Percentiles rank a stretch among this genome's conserved stretches.
phyloP scores from a whole-genome alignment of 2,888 invertebrate species.

The Agrotis ipsilon region DNA sequence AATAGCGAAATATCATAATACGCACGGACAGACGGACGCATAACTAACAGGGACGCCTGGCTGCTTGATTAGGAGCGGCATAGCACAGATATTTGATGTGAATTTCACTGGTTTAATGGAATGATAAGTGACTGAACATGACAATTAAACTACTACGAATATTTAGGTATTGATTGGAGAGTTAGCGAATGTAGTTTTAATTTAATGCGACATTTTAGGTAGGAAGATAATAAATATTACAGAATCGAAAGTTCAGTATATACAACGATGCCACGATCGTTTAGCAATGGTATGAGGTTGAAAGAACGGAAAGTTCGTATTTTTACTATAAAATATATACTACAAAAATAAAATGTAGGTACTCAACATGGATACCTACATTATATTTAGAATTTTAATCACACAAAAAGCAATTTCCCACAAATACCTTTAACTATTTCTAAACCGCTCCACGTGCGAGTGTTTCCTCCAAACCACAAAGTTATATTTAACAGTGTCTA shows the following conservation, averaged over 20 bases:
- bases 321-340: too few species aligned
- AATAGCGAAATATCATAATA: slow-evolving; percentile 60
- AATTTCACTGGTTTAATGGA: slow-evolving; percentile 27
- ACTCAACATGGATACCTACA: too few species aligned
- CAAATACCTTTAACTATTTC: slow-evolving; percentile 20
- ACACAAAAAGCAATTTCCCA: background rate
- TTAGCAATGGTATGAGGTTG: too few species aligned
- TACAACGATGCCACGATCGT: too few species aligned
- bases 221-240: too few species aligned
- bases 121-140: slow-evolving; percentile 22
- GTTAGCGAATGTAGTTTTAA: background rate
- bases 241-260: too few species aligned
- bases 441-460: slow-evolving; percentile 4
- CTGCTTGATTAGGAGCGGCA: slow-evolving; percentile 17
- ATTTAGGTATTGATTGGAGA: background rate
- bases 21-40: slow-evolving; percentile 14
- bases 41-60: slow-evolving; percentile 17
- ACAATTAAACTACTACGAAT: slow-evolving; percentile 4
- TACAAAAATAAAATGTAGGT: too few species aligned
- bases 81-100: slow-evolving; percentile 20
- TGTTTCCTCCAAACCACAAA: slow-evolving; percentile 42
- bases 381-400: too few species aligned
- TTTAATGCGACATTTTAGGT: too few species aligned
- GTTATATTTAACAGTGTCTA: slow-evolving; percentile 33
- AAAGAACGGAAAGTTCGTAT: too few species aligned